Evolutionary conservation across 2,113 vertebrate genomes (phyloP), one percentile per base, ranked within the genome.

Genomic region (Bolborhynchus lineola): DNA sequence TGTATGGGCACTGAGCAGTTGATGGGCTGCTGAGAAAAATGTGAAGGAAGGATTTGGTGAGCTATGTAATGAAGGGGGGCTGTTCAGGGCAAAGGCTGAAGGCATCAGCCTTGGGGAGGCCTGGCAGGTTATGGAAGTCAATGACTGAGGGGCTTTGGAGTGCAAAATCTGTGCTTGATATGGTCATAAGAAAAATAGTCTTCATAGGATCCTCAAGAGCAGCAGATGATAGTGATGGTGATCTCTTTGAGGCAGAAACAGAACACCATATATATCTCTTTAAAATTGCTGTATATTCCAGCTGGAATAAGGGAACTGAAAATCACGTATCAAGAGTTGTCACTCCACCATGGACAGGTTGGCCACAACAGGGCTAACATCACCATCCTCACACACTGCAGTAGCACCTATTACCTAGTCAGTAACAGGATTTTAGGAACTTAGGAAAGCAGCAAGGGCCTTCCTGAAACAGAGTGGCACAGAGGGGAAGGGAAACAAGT

Each of bases 51-150:
- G 53, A n/a, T 63, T 64, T 52, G 8, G 33, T 35, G 55, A 87
- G 33, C 21, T 55, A 2, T 14, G 25, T 37, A 53, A 39, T 33
- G 46, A 89, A 91, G 50, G 29, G 60, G 46, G 9, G 7, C 46
- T 47, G 47, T 44, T 53, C 28, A 50, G 57, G 52, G 16, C 20
- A 76, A 90, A 39, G 41, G 7, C 69, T 50, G 11, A n/a, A n/a
- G 49, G 41, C 4, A 1, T 44, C 41, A 71, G 71, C n/a, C 35
- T 70, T 50, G 39, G 24, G 52, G 33, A 63, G 31, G 37, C 37
- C 69, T 52, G 20, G 31, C 62, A 67, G 64, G 55, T 37, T 41
- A 37, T 2, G 1, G 78, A 14, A 74, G 28, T 57, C 0, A 0
- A 37, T 67, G 44, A 17, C 69, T 35, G 44, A 65, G 31, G 53